Evolutionary conservation across 2,888 invertebrate genomes (phyloP), one percentile per base, ranked within the genome.

Genomic region (Opisthograptis luteolata): DNA sequence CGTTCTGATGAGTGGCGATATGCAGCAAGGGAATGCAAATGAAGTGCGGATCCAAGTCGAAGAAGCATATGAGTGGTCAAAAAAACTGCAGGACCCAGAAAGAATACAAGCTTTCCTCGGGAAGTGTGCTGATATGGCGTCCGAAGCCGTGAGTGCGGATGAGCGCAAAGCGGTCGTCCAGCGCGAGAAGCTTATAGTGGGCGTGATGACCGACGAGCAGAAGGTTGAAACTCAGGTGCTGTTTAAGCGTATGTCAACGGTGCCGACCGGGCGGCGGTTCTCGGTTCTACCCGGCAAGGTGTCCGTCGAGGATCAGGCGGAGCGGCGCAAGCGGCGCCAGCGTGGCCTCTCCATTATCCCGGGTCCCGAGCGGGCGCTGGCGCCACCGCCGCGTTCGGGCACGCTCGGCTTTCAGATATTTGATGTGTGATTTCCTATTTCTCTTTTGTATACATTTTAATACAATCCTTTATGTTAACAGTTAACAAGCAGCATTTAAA

Each of bases 1-100:
- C 37, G 84, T 81, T 1, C 52, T 89, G 2, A 85, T 90, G 82
- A 87, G 87, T 43, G 86, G 88, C 1, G 90, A 90, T 37, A 88
- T 90, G 87, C 88, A 88, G 56, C 90, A 90, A 64, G 84, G 84
- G 2, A 90, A 90, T 44, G 73, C 84, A 0, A 89, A 89, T 43
- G 90, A 90, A 52, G 87, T 90, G 3, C 79, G 85, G 6, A 78
- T 84, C 43, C 76, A 81, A 57, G 87, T 89, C 0, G 90, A 88
- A 55, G 87, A 87, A 60, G 88, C 88, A 7, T 79, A 75, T 36
- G 84, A 87, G 53, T 85, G 76, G 73, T 77, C 86, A 0, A 87
- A 87, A 56, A 86, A 82, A 58, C 43, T 87, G 55, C 81, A 78
- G 42, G 84, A 87, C 62, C 77, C 86, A 1, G 89, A 87, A 61